Conservation (phyloP, 1,140 invertebrate genomes). For the Lasioglossum baleicum region DNA sequence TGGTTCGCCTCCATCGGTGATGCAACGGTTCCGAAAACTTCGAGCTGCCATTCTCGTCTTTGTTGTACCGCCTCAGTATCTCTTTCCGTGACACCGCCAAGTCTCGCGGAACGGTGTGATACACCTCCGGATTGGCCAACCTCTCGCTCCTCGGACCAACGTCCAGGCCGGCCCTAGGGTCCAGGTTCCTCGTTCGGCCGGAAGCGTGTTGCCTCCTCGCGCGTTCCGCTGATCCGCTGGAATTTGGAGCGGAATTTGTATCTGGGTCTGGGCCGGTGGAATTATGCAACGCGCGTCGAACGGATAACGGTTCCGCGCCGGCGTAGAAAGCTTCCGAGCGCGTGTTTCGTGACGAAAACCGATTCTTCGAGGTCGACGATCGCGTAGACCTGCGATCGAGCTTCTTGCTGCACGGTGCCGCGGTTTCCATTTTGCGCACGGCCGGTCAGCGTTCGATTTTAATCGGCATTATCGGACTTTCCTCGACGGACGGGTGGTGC, state of each 20-base stretch:
- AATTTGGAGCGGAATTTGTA: slow-evolving; percentile 65
- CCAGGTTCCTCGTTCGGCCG: slow-evolving; percentile 20
- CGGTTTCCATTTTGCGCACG: slow-evolving; percentile 31
- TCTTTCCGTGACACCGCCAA: slow-evolving; percentile 66
- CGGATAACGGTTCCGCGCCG: slow-evolving; percentile 70
- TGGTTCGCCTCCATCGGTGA: slow-evolving; percentile 35
- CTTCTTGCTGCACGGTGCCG: slow-evolving; percentile 23
- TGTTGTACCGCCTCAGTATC: slow-evolving; percentile 63
- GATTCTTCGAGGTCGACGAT: slow-evolving; percentile 60
- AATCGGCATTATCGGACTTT: slow-evolving; percentile 4
- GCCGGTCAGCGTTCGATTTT: slow-evolving; percentile 30
- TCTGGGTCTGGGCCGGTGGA: slow-evolving; percentile 70
- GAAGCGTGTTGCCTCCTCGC: slow-evolving; percentile 37
- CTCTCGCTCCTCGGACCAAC: neutral
- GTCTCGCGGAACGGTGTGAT: slow-evolving; percentile 48
- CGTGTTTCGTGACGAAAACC: slow-evolving; percentile 55
- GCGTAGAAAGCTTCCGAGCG: slow-evolving; percentile 68
- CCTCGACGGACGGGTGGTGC: too few relatives aligned
- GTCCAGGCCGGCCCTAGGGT: neutral
- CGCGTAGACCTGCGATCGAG: slow-evolving; percentile 44
- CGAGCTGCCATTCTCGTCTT: slow-evolving; percentile 47
- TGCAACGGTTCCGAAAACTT: slow-evolving; percentile 55
- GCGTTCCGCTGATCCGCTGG: slow-evolving; percentile 51
- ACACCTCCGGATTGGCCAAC: slow-evolving; percentile 12
- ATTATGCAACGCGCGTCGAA: slow-evolving; percentile 75